phyloP scores from a whole-genome alignment of 2,797 vertebrate genomes.

The Sardinella longiceps region DNA sequence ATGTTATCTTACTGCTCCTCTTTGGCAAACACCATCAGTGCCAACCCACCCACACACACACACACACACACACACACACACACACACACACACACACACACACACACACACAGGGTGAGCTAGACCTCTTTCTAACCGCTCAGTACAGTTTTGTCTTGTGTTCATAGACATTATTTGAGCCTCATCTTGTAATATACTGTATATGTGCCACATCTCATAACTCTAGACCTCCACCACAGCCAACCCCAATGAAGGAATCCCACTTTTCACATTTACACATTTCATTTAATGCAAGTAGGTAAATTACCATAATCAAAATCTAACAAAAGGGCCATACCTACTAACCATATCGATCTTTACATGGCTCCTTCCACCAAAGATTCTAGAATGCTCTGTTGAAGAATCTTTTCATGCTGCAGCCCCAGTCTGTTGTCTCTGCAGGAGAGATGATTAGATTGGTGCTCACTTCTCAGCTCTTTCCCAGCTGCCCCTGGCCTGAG shows the following conservation, averaged over 20 bases:
- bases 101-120: neutral
- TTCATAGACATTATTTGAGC: no score
- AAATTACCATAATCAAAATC: no score
- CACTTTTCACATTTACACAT: no score
- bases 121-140: neutral
- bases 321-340: no score
- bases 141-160: neutral
- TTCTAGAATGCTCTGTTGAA: no score
- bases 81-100: neutral
- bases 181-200: neutral
- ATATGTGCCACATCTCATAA: neutral
- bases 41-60: neutral
- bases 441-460: neutral
- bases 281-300: no score
- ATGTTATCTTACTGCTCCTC: neutral
- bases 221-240: neutral
- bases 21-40: neutral
- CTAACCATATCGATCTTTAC: no score
- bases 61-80: conserved; percentile 11
- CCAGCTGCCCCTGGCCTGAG: neutral
- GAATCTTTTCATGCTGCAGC: neutral
- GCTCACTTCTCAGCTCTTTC: neutral
- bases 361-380: neutral
- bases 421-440: neutral
- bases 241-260: neutral